Evolutionary conservation across 2,113 vertebrate genomes (phyloP), one percentile per base, ranked within the genome.

Genomic region (Cryptotis parvus): DNA sequence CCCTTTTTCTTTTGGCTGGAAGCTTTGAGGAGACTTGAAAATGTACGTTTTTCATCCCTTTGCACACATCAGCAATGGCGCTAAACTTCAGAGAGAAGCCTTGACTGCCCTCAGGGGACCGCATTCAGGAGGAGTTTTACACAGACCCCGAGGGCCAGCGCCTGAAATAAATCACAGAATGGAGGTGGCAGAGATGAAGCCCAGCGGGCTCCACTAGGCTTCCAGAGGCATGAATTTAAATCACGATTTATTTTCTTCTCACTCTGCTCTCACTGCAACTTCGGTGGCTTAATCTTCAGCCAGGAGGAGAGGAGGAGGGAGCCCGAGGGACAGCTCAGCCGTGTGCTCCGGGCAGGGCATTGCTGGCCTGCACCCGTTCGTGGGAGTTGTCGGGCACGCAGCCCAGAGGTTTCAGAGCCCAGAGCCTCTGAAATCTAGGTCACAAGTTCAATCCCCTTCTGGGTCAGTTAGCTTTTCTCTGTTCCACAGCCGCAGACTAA

Each of bases 371-470:
- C 58, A 15, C 80, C 88, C 95, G 91, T 49, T 49, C 9, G 45
- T 14, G 14, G 45, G 93, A 94, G 73, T 95, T 96, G 90, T 93
- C 73, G 79, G 75, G 69, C 88, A 27, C 43, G 85, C 73, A 80
- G 90, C 24, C 12, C n/a, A 66, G 75, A 15, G 55, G 69, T 87
- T 68, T 72, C 18, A 58, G 45, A 90, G 88, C 89, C 33, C 4
- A 37, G 83, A 5, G 61, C 86, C 86, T 92, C 90, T 63, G 86
- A 89, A 90, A 92, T 94, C 92, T 95, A 91, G 95, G 96, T 96
- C 96, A 97, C 95, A 96, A 97, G 96, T 97, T 97, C 96, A 97
- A 94, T 95, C 93, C 95, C 93, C 92, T 97, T 96, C 94, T 96
- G 95, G 95, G 96, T 97, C 96, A 97, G 94, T 95, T 96, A 66